Evolutionary conservation across 2,113 vertebrate genomes (phyloP).

Genomic region (Lasiurus cinereus): DNA sequence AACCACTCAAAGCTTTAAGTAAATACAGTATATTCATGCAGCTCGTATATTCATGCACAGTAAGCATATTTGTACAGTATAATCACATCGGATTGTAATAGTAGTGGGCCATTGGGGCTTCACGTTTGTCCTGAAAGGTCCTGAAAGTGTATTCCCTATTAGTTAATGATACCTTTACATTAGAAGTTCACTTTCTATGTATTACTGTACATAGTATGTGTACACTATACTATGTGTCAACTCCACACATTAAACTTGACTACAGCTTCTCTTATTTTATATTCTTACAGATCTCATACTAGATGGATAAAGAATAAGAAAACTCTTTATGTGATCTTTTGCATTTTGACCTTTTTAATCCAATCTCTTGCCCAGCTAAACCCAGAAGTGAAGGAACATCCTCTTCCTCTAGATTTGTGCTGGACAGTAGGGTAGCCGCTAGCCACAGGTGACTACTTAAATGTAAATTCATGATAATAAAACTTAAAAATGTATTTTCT

Average conservation of each 20-base stretch:
- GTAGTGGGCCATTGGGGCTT: not conserved
- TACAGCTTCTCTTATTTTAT: not conserved
- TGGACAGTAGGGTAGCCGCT: not conserved
- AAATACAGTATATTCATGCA: not conserved
- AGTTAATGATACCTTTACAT: not conserved
- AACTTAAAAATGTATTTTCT: constrained; percentile 14
- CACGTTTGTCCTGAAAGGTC: not conserved
- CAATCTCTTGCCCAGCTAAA: not conserved
- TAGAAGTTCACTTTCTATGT: not conserved
- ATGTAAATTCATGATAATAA: not conserved
- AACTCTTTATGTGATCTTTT: not conserved
- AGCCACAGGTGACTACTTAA: not conserved
- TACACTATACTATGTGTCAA: not conserved
- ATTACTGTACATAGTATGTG: too few relatives aligned
- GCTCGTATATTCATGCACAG: not conserved
- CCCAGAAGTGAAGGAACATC: not conserved
- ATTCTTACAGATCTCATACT: not conserved
- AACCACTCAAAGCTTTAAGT: not conserved
- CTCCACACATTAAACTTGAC: not conserved
- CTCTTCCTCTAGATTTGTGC: not conserved
- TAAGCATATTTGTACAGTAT: not conserved
- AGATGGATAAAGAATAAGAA: not conserved
- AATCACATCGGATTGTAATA: not conserved
- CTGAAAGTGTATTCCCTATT: not conserved
- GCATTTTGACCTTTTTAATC: not conserved